A percentile compares a stretch with the other conserved stretches of the same genome.
These are phyloP conservation scores for Panulirus ornatus DNA, from an alignment of 1,140 invertebrate species.

Conservation along the genomic window DNA sequence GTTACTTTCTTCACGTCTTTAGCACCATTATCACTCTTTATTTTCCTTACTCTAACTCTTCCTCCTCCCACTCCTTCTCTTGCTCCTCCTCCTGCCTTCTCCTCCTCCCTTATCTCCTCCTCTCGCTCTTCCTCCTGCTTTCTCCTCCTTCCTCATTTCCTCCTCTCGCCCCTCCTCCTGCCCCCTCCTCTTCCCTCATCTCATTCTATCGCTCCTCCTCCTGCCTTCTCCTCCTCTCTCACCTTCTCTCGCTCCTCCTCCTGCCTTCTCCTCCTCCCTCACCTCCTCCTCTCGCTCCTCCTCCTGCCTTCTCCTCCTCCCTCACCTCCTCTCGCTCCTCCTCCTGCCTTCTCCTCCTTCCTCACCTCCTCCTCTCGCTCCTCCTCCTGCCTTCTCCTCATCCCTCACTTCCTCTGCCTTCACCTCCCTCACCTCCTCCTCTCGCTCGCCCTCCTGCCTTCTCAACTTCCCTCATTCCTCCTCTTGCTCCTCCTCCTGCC, in stretches of 20 bases:
- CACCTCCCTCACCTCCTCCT: not conserved
- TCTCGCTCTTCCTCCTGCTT: not conserved
- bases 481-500: not conserved
- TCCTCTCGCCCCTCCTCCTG: not conserved
- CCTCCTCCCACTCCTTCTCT: not conserved
- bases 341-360: not conserved
- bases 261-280: too few species aligned
- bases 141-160: slow-evolving; percentile 1
- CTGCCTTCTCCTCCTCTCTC: not conserved
- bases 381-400: not conserved
- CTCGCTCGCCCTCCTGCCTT: not conserved
- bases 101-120: not conserved
- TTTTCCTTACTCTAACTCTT: not conserved
- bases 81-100: not conserved
- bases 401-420: not conserved
- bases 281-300: not conserved
- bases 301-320: not conserved
- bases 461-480: not conserved
- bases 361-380: not conserved
- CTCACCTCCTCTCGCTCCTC: not conserved
- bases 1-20: not conserved
- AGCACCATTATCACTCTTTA: not conserved
- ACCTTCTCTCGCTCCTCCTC: not conserved
- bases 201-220: not conserved
- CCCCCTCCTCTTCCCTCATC: not conserved